Conservation (phyloP, 2,888 invertebrate genomes). For the Blera fallax region DNA sequence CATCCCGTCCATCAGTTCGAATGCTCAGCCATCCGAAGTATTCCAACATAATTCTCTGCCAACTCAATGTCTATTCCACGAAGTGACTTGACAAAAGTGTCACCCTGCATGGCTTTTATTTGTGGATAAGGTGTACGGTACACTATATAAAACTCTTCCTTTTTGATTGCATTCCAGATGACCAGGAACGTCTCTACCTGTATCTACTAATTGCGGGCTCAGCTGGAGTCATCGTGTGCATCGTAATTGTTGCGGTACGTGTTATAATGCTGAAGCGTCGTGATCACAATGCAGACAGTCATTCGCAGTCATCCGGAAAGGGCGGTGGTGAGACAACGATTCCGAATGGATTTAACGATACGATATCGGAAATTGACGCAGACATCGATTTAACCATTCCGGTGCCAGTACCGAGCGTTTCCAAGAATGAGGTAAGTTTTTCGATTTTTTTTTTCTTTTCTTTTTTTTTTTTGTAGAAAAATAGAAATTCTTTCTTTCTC, state of each 20-base stretch:
- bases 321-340: conserved; percentile 86
- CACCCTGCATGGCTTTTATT: conserved; percentile 15
- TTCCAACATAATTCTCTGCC: conserved; percentile 27
- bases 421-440: conserved; percentile 80
- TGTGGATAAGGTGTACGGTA: neutral
- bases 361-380: conserved; percentile 91
- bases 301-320: conserved; percentile 84
- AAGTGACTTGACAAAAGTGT: conserved; percentile 35
- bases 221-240: conserved; percentile 87
- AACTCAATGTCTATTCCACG: conserved; percentile 10
- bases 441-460: conserved; percentile 11
- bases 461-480: neutral
- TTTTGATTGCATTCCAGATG: conserved; percentile 76
- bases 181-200: conserved; percentile 86
- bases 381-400: conserved; percentile 86
- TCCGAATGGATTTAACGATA: conserved; percentile 91
- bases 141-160: conserved; percentile 3
- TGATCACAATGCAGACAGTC: conserved; percentile 82
- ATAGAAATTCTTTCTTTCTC: conserved; percentile 13
- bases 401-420: conserved; percentile 83
- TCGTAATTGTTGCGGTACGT: conserved; percentile 87
- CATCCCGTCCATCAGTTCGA: conserved; percentile 18
- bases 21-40: conserved; percentile 20
- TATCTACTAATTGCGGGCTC: conserved; percentile 90
- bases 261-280: conserved; percentile 87